Conservation (phyloP, 1,140 invertebrate species). For the Trachelipus rathkii region DNA sequence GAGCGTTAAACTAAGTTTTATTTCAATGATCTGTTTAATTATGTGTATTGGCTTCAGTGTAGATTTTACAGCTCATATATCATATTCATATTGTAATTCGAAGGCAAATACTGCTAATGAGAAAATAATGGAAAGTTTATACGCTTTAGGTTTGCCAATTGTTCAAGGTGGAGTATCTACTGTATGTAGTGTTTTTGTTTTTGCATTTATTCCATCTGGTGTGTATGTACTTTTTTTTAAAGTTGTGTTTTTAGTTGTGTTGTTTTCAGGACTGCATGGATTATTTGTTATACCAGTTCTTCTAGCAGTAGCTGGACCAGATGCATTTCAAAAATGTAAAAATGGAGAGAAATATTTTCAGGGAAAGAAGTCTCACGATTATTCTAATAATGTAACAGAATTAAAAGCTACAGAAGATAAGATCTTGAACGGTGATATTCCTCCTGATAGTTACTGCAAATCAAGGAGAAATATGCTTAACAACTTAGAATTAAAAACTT, state of each 20-base stretch:
- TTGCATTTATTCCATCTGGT: constrained; percentile 86
- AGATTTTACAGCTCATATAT: constrained; percentile 95
- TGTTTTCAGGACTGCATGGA: constrained; percentile 89
- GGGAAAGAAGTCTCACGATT: no score
- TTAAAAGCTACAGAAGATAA: no score
- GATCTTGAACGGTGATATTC: no score
- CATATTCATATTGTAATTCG: constrained; percentile 91
- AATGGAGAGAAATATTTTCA: constrained; percentile 48
- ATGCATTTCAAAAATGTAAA: constrained; percentile 54
- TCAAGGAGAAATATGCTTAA: no score
- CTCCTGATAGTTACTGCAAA: no score
- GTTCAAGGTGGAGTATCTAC: constrained; percentile 90
- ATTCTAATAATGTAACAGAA: no score
- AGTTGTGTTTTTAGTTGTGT: constrained; percentile 92
- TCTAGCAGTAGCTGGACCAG: constrained; percentile 79
- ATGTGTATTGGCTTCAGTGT: constrained; percentile 99
- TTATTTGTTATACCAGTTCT: constrained; percentile 87
- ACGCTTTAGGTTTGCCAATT: constrained; percentile 86
- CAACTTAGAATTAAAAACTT: no score
- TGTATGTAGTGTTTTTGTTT: constrained; percentile 79
- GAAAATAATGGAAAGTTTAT: constrained; percentile 78
- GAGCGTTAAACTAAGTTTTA: constrained; percentile 90
- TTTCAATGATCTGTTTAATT: constrained; percentile 97
- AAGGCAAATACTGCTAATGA: constrained; percentile 67
- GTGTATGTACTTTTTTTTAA: constrained; percentile 97